Percentiles rank a stretch among this genome's conserved stretches.
Conservation (phyloP, 2,113 vertebrate species). For the Thunnus maccoyii region DNA sequence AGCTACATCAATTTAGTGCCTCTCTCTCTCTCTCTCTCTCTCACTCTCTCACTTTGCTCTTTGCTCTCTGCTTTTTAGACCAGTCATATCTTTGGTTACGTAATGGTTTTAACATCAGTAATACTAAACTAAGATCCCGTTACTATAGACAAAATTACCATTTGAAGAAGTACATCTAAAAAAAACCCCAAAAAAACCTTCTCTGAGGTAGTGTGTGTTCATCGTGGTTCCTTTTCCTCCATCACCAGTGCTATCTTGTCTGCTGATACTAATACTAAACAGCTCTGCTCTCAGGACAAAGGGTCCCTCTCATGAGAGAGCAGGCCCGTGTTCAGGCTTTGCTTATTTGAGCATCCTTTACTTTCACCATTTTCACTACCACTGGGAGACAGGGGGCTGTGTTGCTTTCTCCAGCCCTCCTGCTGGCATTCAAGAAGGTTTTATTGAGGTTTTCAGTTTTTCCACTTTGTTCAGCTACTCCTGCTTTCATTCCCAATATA, state of each 20-base stretch:
- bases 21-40: conserved; percentile 1
- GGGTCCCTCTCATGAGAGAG: conserved; percentile 63
- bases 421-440: not conserved
- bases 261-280: conserved; percentile 77
- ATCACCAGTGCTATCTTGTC: conserved; percentile 54
- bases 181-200: not conserved
- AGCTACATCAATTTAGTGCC: not conserved
- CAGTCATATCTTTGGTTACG: conserved; percentile 25
- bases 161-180: not conserved
- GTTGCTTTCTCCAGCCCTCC: not conserved
- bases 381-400: conserved; percentile 31
- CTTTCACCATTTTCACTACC: conserved; percentile 34
- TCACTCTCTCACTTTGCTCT: conserved; percentile 20
- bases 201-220: conserved; percentile 18
- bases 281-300: conserved; percentile 67
- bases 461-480: not conserved
- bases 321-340: conserved; percentile 42
- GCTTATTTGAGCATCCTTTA: conserved; percentile 50
- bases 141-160: not conserved
- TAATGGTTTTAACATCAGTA: conserved; percentile 36
- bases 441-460: not conserved
- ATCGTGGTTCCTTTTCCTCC: conserved; percentile 33
- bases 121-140: conserved; percentile 11
- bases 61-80: conserved; percentile 24
- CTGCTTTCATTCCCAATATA: conserved; percentile 1